These are phyloP conservation scores for Axinella damicornis DNA, from an alignment of 37 sponge, comb jelly and placozoan genomes.

Conservation along the genomic window DNA sequence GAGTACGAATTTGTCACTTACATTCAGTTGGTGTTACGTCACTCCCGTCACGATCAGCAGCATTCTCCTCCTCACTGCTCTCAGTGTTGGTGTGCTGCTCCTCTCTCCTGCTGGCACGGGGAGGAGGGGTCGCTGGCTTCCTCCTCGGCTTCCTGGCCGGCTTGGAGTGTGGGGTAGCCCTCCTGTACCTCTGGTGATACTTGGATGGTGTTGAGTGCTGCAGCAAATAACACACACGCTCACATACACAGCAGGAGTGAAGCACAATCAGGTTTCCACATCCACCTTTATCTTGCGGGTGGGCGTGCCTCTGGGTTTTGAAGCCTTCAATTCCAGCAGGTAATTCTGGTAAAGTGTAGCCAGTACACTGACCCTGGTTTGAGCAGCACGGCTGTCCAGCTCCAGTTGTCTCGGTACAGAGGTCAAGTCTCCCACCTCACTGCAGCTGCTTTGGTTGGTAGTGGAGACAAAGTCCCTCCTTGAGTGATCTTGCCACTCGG, in stretches of 20 bases:
- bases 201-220: no score
- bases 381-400: neutral
- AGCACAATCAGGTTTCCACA: neutral
- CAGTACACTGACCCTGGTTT: neutral
- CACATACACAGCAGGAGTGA: neutral
- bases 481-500: no score
- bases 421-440: no score
- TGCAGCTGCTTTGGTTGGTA: no score
- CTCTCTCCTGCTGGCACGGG: no score
- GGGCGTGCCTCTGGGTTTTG: neutral
- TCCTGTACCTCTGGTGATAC: no score
- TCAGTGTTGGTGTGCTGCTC: no score
- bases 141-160: neutral
- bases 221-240: neutral
- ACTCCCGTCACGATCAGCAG: neutral
- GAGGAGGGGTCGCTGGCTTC: neutral
- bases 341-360: slow-evolving; percentile 15
- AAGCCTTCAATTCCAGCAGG: neutral
- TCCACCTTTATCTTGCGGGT: neutral
- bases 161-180: neutral
- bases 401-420: neutral
- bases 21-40: slow-evolving; percentile 8
- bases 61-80: neutral
- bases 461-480: no score
- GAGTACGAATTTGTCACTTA: no score